Evolutionary conservation across 1,140 invertebrate species (phyloP), one percentile per base, ranked within the genome.

Genomic region (Drosophila burlai): DNA sequence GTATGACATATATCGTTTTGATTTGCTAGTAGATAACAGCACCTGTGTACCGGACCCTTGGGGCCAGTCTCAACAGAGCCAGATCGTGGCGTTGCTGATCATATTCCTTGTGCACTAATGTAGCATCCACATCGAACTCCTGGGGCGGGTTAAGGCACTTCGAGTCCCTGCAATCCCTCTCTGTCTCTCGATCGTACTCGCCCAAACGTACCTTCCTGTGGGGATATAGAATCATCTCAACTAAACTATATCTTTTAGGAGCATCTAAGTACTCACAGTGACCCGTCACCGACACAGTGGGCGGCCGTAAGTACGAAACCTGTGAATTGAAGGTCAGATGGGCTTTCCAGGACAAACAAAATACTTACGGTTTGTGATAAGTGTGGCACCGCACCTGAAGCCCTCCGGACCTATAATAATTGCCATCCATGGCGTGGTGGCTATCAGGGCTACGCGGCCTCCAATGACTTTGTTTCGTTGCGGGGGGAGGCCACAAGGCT

Each of bases 291-390:
- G 4, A 46, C 3, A 16, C 65, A 67, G 13, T 67, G 65, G 4
- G 45, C 65, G 1, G 65, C 57, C 0, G 65, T 34, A 7, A 67
- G 34, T 0, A 67, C 58, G 6, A 67, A 67, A 13, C 57, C 65
- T 67, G 7, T 24, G 31, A 24, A n/a, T 13, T 8, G 8, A 31
- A 15, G 15, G 31, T 31, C 11, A 31, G 34, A 15, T 21, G 38
- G 13, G 11, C 15, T 11, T 29, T 36, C 4, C 11, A 10, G 1
- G 10, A 0, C 0, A 31, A 16, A 13, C 16, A 18, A 29, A 60
- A 18, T 9, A 31, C 45, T 6, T 49, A 67, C 65, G 65, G 13
- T 31, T 67, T 3, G 65, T 62, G 18, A 67, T 42, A 2, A 67
- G 36, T 7, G 65, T 10, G 36, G 6, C 65, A 0, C 65, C 65